Base-by-base conservation (phyloP, 2,113 vertebrate genomes). In the Notarius quadriscutis region DNA sequence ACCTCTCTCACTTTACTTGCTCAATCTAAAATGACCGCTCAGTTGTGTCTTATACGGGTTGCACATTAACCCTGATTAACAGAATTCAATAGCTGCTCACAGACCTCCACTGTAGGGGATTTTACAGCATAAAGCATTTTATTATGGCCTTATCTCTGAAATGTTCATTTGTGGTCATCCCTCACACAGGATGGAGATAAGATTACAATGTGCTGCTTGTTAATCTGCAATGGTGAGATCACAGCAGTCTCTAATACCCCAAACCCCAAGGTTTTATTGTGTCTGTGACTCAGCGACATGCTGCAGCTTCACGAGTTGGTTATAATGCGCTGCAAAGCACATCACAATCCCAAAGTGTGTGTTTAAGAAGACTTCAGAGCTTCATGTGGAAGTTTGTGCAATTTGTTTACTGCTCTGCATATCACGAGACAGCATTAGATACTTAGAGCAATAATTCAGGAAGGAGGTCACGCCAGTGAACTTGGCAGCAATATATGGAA, bases 381-480 rank as follows among this genome's bases (percentile, higher is more conserved):
- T 41, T 14, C 3, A 15, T 7, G 17, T 48, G 17, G 18, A 48
- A 18, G 22, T 51, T 5, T 51, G n/a, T 4, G 51, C 71, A 55
- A 15, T 30, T 51, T 78, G n/a, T 65, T 82, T 65, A 82, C 58
- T 48, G 22, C 74, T 77, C 48, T 5, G 14, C 10, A 30, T 8
- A 74, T 72, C n/a, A 14, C 27, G 67, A 63, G 48, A 53, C 55
- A 15, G 83, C 69, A n/a, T 74, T 74, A 74, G 53, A 67, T 22
- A 71, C 79, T 51, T 62, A 41, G 57, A 22, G 79, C 60, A 17
- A 53, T 92, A 91, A 93, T 93, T 90, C 84, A 62, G 89, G 88
- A 91, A 91, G 89, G 86, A 78, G 90, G 81, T 85, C 89, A 72
- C 67, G 86, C 62, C 87, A 87, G 58, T 81, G 85, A 83, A 83